Conservation (phyloP, 2,113 vertebrate species). For the Alligator sinensis region DNA sequence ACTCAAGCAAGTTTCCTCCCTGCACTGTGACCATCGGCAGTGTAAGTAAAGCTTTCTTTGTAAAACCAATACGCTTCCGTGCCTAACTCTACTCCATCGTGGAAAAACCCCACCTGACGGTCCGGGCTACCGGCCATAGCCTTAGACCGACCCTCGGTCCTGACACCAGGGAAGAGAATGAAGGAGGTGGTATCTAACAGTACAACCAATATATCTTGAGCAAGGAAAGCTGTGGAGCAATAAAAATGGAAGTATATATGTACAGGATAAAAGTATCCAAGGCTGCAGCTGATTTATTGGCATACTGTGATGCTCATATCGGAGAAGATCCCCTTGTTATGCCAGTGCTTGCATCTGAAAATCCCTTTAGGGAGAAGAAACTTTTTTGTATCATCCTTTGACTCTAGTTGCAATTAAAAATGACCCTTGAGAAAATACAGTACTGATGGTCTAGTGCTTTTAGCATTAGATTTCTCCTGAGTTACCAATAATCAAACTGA, state of each 20-base stretch:
- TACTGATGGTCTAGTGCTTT: slow-evolving; percentile 69
- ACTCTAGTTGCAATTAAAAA: slow-evolving; percentile 66
- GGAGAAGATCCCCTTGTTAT: slow-evolving; percentile 96
- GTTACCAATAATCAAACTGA: slow-evolving; percentile 10
- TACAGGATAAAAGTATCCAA: slow-evolving; percentile 98
- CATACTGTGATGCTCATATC: slow-evolving; percentile 95
- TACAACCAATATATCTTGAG: slow-evolving; percentile 95
- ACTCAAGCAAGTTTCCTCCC: no score
- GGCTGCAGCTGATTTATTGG: slow-evolving; percentile 96
- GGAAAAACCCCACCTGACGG: no score
- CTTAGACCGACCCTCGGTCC: no score
- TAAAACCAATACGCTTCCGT: no score
- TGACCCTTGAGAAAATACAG: neutral
- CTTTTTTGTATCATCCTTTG: slow-evolving; percentile 98
- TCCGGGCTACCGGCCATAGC: no score
- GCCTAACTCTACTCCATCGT: no score
- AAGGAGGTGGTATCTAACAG: slow-evolving; percentile 93
- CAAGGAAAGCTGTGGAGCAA: slow-evolving; percentile 96
- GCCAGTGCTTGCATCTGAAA: slow-evolving; percentile 96
- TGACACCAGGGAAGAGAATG: slow-evolving; percentile 82
- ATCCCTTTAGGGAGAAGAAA: slow-evolving; percentile 99
- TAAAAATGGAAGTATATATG: slow-evolving; percentile 99
- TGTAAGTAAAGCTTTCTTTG: no score
- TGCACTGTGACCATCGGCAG: no score
- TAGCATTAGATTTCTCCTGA: slow-evolving; percentile 1